Conservation (phyloP, 2,797 vertebrate species). For the Furcifer pardalis region DNA sequence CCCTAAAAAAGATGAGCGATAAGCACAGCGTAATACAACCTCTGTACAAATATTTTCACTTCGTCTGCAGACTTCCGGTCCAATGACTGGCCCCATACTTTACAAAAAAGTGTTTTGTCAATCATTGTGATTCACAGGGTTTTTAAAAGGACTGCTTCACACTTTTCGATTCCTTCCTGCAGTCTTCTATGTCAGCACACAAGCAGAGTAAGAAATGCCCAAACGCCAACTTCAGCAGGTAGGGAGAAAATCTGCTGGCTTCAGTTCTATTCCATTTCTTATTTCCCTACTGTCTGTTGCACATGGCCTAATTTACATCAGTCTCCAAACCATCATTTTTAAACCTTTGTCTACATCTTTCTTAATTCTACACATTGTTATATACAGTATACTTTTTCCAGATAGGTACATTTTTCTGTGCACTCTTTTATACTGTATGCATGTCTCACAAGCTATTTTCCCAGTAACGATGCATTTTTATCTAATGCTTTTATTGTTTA, state of each 20-base stretch:
- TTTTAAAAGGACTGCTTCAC: background rate
- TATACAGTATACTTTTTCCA: no score
- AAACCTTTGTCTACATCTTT: no score
- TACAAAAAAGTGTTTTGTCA: background rate
- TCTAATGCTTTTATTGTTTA: no score
- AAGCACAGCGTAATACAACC: background rate
- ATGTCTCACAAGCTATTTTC: no score
- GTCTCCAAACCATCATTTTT: no score
- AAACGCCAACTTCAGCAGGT: background rate
- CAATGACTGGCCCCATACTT: background rate
- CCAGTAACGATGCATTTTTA: no score
- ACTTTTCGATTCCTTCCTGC: no score
- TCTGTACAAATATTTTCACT: constrained; percentile 21
- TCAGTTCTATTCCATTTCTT: background rate
- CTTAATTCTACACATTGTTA: no score
- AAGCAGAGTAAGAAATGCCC: no score
- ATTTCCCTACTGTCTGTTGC: background rate
- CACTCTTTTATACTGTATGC: no score
- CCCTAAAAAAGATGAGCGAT: constrained; percentile 2
- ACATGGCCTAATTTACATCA: background rate
- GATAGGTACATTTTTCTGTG: no score
- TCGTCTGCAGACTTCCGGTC: background rate
- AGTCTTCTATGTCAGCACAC: no score
- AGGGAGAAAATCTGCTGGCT: background rate
- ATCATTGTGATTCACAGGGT: background rate